These are phyloP conservation scores for Hydropotes inermis DNA, from an alignment of 2,113 vertebrate genomes.

Conservation along the genomic window DNA sequence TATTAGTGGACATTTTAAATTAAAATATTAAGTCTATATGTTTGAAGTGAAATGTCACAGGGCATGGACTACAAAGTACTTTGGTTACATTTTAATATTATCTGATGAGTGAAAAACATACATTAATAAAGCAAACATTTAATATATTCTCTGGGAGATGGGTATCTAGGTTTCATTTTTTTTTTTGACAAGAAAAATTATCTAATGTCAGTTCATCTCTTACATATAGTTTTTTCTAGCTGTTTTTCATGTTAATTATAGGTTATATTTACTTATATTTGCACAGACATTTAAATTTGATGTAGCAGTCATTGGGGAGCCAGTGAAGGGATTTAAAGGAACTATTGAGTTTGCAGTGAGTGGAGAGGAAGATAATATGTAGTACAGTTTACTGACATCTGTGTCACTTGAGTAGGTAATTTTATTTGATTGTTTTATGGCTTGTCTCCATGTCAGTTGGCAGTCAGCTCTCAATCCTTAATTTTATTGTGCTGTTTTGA, in stretches of 20 bases:
- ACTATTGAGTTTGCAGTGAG: constrained; percentile 38
- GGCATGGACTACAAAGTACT: background rate
- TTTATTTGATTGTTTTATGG: constrained; percentile 24
- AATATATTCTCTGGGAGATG: background rate
- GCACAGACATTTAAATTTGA: constrained; percentile 45
- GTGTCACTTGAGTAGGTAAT: constrained; percentile 46
- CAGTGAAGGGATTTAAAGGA: constrained; percentile 37
- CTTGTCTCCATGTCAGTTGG: constrained; percentile 41
- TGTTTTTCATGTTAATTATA: constrained; percentile 43
- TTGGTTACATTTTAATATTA: constrained; percentile 9
- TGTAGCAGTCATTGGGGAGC: background rate
- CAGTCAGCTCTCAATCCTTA: constrained; percentile 47
- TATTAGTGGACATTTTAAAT: background rate
- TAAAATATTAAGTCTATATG: background rate
- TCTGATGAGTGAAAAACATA: background rate
- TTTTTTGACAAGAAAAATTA: background rate
- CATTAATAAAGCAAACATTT: background rate
- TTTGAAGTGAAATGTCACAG: constrained; percentile 9
- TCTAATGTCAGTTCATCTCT: background rate
- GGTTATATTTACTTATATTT: constrained; percentile 41
- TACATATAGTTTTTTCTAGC: constrained; percentile 14
- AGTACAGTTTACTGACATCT: constrained; percentile 38
- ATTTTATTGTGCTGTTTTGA: constrained; percentile 44
- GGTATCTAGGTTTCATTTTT: background rate
- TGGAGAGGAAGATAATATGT: constrained; percentile 22